These are phyloP conservation scores for Anthophora plumipes DNA, from an alignment of 2,888 invertebrate genomes.

Conservation along the genomic window DNA sequence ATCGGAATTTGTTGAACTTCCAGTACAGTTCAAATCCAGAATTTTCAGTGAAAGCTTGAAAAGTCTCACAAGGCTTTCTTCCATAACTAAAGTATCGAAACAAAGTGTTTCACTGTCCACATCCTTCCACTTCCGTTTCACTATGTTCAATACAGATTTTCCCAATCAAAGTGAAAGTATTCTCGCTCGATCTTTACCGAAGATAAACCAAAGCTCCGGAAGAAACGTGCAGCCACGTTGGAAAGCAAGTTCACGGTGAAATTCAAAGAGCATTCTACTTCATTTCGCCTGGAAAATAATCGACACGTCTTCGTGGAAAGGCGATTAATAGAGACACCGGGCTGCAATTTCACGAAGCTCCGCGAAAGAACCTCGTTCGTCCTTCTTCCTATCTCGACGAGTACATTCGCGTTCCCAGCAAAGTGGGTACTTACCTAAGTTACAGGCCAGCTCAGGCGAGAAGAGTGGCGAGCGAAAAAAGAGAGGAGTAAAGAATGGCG, in stretches of 20 bases:
- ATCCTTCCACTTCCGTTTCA: too few species aligned
- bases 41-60: too few species aligned
- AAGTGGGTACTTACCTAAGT: constrained; percentile 73
- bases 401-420: constrained; percentile 67
- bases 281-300: constrained; percentile 2
- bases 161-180: too few species aligned
- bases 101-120: too few species aligned
- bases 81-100: too few species aligned
- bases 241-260: not conserved
- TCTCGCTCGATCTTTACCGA: too few species aligned
- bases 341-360: constrained; percentile 58
- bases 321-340: constrained; percentile 58
- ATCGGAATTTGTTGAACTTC: too few species aligned
- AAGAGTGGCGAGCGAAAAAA: constrained; percentile 38
- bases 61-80: too few species aligned
- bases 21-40: too few species aligned
- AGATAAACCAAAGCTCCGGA: too few species aligned
- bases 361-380: constrained; percentile 29
- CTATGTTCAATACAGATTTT: too few species aligned
- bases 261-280: too few species aligned
- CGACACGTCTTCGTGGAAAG: constrained; percentile 18
- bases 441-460: constrained; percentile 37
- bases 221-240: not conserved
- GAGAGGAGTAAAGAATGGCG: constrained; percentile 27
- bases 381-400: constrained; percentile 59